phyloP scores from a whole-genome alignment of 2,113 vertebrate genomes.

The Halcyon senegalensis region DNA sequence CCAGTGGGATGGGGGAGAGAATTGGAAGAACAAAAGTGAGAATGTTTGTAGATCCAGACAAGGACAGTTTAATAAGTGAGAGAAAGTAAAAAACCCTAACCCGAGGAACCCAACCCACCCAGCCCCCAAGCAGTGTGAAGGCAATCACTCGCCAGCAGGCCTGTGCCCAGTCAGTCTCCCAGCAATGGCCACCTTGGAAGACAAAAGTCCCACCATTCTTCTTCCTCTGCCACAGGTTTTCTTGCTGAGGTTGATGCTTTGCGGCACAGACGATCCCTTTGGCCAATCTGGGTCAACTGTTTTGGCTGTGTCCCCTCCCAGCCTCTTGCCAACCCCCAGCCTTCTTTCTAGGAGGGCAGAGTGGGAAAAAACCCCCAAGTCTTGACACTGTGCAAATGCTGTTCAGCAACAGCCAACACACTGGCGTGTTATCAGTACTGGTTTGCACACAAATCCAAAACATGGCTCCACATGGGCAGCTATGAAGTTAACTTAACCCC shows the following conservation, averaged over 20 bases:
- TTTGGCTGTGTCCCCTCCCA: not conserved
- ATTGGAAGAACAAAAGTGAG: not conserved
- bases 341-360: not conserved
- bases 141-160: not conserved
- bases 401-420: not conserved
- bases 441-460: not conserved
- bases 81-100: not conserved
- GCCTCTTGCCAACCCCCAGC: not conserved
- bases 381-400: not conserved
- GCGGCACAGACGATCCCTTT: not conserved
- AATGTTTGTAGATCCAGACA: not conserved
- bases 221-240: not conserved
- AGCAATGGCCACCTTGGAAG: not conserved
- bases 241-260: not conserved
- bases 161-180: not conserved
- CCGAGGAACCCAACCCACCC: not conserved
- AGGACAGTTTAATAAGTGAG: not conserved
- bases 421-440: not conserved
- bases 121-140: not conserved
- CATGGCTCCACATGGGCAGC: not conserved
- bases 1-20: not conserved
- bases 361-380: fast-evolving
- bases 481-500: not conserved
- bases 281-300: not conserved
- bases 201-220: not conserved